These are phyloP conservation scores for Larimichthys polyactis DNA, from an alignment of 2,113 vertebrate species.

Conservation along the genomic window DNA sequence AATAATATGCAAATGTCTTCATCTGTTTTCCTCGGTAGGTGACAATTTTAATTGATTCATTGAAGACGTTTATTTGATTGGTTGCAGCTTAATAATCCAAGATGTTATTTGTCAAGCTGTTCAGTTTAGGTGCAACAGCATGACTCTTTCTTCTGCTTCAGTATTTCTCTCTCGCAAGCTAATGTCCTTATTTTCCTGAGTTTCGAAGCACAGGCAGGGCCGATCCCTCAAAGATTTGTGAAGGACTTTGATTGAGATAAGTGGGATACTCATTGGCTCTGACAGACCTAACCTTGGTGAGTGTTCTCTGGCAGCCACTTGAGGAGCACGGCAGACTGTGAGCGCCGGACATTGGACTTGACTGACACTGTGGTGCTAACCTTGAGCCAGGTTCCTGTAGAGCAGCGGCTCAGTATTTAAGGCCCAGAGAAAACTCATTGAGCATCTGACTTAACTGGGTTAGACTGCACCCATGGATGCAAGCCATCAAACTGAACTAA, in stretches of 20 bases:
- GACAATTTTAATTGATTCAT: conserved; percentile 81
- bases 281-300: conserved; percentile 74
- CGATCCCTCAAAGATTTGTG: conserved; percentile 60
- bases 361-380: conserved; percentile 63
- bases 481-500: conserved; percentile 75
- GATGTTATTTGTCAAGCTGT: conserved; percentile 75
- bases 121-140: conserved; percentile 52
- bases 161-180: conserved; percentile 20
- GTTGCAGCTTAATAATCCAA: conserved; percentile 74
- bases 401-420: conserved; percentile 58
- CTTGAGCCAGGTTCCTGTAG: conserved; percentile 70
- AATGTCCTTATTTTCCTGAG: conserved; percentile 49
- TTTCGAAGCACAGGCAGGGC: conserved; percentile 44
- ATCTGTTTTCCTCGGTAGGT: conserved; percentile 73
- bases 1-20: conserved; percentile 78
- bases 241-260: conserved; percentile 74
- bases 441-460: conserved; percentile 74
- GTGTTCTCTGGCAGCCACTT: conserved; percentile 68
- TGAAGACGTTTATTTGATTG: conserved; percentile 78
- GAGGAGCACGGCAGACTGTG: conserved; percentile 61
- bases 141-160: conserved; percentile 23
- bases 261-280: conserved; percentile 53
- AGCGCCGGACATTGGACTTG: conserved; percentile 58
- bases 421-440: conserved; percentile 62
- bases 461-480: conserved; percentile 67